Base-by-base conservation (phyloP, 2,797 vertebrate genomes). In the Knipowitschia caucasica region DNA sequence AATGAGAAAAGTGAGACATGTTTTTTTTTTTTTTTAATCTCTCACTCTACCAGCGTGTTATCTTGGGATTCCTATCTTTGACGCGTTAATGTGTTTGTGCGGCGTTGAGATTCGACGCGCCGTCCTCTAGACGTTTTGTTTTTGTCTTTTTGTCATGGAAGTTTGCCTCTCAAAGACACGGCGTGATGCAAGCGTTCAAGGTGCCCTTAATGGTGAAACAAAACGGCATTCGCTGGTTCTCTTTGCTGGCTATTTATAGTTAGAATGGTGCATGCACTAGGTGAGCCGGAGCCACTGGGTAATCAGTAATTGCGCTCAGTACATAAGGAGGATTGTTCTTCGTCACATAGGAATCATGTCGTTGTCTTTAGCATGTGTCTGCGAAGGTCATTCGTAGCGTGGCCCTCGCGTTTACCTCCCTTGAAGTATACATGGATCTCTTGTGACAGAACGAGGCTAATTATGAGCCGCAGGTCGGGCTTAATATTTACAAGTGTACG, bases 61-160 rank as follows among this genome's bases (percentile, higher is more conserved):
- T 81, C 67, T 64, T 61, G 57, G 76, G 70, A 79, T 81, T 82
- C 60, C 71, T 85, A 82, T 80, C 62, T 56, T n/a, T 24, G 66
- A 51, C 30, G 27, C 53, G 50, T 86, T 74, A 67, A 65, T 69
- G 65, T 75, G 56, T 83, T 81, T 79, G 62, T 73, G 44, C 63
- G 80, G 51, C 50, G 55, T 69, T 81, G 45, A 7, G 68, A 69
- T 69, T 69, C 63, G 53, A 53, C 15, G 38, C 25, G 44, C 46
- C 47, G 46, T 36, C 40, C 56, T 23, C 21, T 5, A 65, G 64
- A 64, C 60, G 44, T 65, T 66, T 75, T 66, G 50, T 46, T 63
- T 54, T 47, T 7, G 7, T 56, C 43, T 21, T 43, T 64, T 38
- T 45, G 59, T 39, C 43, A 38, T 50, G 39, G 45, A 43, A 36